A percentile compares a stretch with the other conserved stretches of the same genome.
Conservation (phyloP, 2,113 vertebrate species). For the Danio rerio region GRCz12tu NC_133194.1:6984501-6985000, state of each 20-base stretch:
- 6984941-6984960: neutral
- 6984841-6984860: slow-evolving; percentile 31
- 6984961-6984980: neutral
- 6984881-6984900: slow-evolving; percentile 8
- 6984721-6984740: slow-evolving; percentile 46
- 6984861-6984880: neutral
- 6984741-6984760: slow-evolving; percentile 41
- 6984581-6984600: slow-evolving; percentile 11
- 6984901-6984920: too few relatives aligned
- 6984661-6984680: slow-evolving; percentile 44
- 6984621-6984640: neutral
- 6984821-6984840: slow-evolving; percentile 24
- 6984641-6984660: too few relatives aligned
- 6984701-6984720: slow-evolving; percentile 36
- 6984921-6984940: neutral
- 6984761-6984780: slow-evolving; percentile 46
- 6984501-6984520: neutral
- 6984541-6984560: neutral
- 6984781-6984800: slow-evolving; percentile 7
- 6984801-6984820: slow-evolving; percentile 21
- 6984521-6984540: neutral
- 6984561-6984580: slow-evolving; percentile 19
- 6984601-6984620: slow-evolving; percentile 21
- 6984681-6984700: slow-evolving; percentile 45
- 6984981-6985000: slow-evolving; percentile 41